Evolutionary conservation across 2,888 invertebrate genomes (phyloP), one percentile per base, ranked within the genome.

Genomic region (Toxonevra muliebris): DNA sequence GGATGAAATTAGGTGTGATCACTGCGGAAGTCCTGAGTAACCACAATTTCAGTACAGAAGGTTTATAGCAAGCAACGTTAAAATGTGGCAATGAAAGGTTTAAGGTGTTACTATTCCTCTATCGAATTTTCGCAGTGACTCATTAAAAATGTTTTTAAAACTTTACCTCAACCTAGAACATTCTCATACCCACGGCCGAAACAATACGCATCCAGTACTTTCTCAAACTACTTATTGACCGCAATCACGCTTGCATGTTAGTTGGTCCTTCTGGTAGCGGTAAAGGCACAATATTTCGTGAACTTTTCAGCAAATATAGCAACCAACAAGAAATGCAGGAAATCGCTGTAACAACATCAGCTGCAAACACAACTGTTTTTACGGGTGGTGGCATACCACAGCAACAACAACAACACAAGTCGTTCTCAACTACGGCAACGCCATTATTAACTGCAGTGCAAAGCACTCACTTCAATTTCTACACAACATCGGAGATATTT

Each of bases 191-290:
- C 70, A 97, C 97, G 0, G 89, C 92, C 12, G 97, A 98, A 87
- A 97, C 96, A 0, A 92, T 93, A 0, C 89, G 97, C 42, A 87
- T 95, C 57, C 88, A 92, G 64, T 97, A 93, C 85, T 97, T 98
- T 85, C 89, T 97, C 86, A 94, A 96, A 83, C 82, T 95, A 76
- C 86, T 97, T 74, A 89, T 97, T 80, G 88, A 89, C 20, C 91
- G 90, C 76, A 89, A 89, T 76, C 90, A 92, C 74, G 96, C 97
- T 0, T 90, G 97, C 48, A 95, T 97, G 96, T 84, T 98, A 75
- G 93, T 97, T 1, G 97, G 96, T 13, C 88, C 89, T 67, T 94
- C 96, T 0, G 97, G 97, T 7, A 93, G 93, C 72, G 97, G 97
- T 40, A 98, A 98, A 86, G 94, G 94, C 66, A 95, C 97, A 55